Evolutionary conservation across 1,140 invertebrate genomes (phyloP), one percentile per base, ranked within the genome.

Genomic region (Pantala flavescens): DNA sequence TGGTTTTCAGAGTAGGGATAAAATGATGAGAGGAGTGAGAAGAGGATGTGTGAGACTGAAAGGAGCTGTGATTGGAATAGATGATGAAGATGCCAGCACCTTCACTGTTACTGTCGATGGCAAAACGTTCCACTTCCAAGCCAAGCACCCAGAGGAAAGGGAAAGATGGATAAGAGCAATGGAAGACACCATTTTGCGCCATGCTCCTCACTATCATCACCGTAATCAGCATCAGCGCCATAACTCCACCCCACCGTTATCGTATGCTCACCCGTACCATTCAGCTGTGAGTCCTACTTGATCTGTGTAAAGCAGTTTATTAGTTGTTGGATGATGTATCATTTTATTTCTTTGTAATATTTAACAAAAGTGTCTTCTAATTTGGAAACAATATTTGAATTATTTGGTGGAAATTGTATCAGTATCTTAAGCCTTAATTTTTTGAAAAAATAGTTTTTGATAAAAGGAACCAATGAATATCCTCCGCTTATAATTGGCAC

Each of bases 81-180:
- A 99, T 82, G 96, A 98, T 84, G 96, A 98, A 84, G 98, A 99
- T 84, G 96, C 98, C 81, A 96, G 95, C 78, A 98, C 97, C 11
- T 99, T 99, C 84, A 99, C 97, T 19, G 97, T 99, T 78, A 98
- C 97, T 7, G 96, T 98, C 7, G 97, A 99, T 84, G 93, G 96
- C 77, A 99, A 99, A 84, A 97, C 96, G 21, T 99, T 99, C 85
- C 98, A 99, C 84, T 98, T 99, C 83, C 97, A 93, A 92, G 95
- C 97, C 19, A 88, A 94, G 78, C 94, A 98, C 85, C 90, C 90
- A 11, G 93, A 94, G 76, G 97, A 99, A 82, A 86, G 97, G 73
- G 95, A 98, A 82, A 89, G 91, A 78, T 99, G 98, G 98, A 93
- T 99, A 55, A 88, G 92, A 43, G 93, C 93, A 43, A 84, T 99